phyloP scores from a whole-genome alignment of 2,888 invertebrate genomes.

The Labia minor region DNA sequence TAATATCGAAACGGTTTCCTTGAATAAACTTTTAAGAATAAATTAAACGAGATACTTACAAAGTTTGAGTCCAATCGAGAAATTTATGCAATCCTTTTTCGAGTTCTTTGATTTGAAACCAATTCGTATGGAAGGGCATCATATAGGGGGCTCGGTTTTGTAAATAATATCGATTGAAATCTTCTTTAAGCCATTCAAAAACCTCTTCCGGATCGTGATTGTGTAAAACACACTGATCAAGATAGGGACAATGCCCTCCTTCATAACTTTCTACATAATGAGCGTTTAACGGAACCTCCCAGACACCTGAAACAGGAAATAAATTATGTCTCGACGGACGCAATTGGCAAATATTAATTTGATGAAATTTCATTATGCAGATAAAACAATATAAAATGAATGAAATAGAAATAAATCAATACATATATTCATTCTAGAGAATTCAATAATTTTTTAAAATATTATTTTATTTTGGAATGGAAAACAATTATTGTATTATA shows the following conservation, averaged over 20 bases:
- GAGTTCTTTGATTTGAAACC: conserved; percentile 82
- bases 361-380: no score
- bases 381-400: no score
- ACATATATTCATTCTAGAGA: no score
- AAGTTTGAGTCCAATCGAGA: conserved; percentile 62
- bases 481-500: no score
- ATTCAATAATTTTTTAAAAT: no score
- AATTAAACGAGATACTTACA: conserved; percentile 44
- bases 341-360: no score
- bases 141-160: conserved; percentile 84
- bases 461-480: no score
- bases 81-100: conserved; percentile 77
- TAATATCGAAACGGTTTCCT: no score
- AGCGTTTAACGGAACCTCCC: conserved; percentile 85
- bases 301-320: conserved; percentile 50
- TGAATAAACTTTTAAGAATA: conserved; percentile 15
- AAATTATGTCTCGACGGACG: no score
- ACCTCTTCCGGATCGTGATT: conserved; percentile 67
- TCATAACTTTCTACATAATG: conserved; percentile 80
- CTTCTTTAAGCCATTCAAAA: conserved; percentile 80
- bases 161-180: conserved; percentile 72
- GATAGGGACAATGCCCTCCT: conserved; percentile 83
- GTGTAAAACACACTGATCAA: conserved; percentile 85
- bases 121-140: conserved; percentile 94
- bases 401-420: no score